Evolutionary conservation across 2,888 invertebrate species (phyloP), one percentile per base, ranked within the genome.

Genomic region (Drosophila nr. perissopoda): DNA sequence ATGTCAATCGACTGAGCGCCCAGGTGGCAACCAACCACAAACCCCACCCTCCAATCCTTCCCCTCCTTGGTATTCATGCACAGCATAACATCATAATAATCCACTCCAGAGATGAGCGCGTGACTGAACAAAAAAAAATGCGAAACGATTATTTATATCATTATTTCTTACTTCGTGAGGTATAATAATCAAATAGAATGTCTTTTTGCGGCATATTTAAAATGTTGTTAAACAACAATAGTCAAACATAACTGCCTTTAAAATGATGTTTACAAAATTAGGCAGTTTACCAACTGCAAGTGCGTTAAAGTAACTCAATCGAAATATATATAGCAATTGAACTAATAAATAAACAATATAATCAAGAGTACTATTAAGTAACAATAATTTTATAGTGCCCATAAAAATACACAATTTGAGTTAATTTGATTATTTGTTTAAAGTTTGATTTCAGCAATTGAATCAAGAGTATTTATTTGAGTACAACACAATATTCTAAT

Each of bases 31-130:
- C 48, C 25, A 27, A 36, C 13, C n/a, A 27, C 18, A 34, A 48
- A 4, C n/a, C 31, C 8, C 25, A 4, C 7, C 36, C 8, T 27
- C 10, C 8, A 13, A 13, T 2, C 8, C 27, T 21, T n/a, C 46
- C 29, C 29, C 16, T 36, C 27, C 16, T 7, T 62, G n/a, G 40
- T 49, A 48, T 40, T 48, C 48, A 48, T 46, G 36, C 31, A 51
- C 38, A 58, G 25, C 58, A 65, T 18, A 62, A 53, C 31, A 53
- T 62, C 52, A 66, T 61, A 38, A 51, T 61, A 56, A 42, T 36
- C 18, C 10, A 29, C 3, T 2, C 3, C 27, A 61, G 56, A 42
- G 61, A 70, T 71, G 71, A 31, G 7, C 13, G 31, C 40, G 54
- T 51, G 53, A 69, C 38, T 34, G 25, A n/a, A 48, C n/a, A 27